phyloP scores from a whole-genome alignment of 2,797 vertebrate genomes.

The Crotalus adamanteus region DNA sequence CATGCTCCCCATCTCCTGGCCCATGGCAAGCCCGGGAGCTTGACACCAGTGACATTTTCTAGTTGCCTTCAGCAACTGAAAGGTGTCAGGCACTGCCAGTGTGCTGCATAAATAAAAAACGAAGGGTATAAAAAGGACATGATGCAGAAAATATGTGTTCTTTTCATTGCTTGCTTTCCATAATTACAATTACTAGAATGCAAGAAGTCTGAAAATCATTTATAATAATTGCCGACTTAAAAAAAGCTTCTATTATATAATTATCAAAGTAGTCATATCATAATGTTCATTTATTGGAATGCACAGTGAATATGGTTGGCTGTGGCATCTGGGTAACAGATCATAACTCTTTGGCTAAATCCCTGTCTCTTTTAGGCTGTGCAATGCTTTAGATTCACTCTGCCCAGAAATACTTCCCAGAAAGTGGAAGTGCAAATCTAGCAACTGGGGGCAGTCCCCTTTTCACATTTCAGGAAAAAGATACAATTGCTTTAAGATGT shows the following conservation, averaged over 20 bases:
- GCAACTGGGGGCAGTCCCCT: not conserved
- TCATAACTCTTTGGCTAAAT: not conserved
- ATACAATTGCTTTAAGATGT: not conserved
- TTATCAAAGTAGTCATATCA: not conserved
- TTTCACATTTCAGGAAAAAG: not conserved
- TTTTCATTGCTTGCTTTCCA: not conserved
- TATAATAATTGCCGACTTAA: not conserved
- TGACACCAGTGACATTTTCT: not conserved
- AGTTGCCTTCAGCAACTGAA: conserved; percentile 8
- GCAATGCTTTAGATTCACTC: not conserved
- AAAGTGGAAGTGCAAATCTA: not conserved
- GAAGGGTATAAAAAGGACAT: not conserved
- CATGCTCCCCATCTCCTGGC: too few relatives aligned
- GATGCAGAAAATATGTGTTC: not conserved
- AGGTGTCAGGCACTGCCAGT: not conserved
- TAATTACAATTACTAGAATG: not conserved
- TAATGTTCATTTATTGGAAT: not conserved
- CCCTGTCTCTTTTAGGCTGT: not conserved
- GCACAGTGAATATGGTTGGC: not conserved
- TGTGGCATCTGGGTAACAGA: not conserved
- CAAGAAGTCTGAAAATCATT: not conserved
- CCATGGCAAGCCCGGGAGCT: too few relatives aligned
- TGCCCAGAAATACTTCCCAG: not conserved
- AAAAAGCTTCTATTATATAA: not conserved
- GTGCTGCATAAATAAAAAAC: not conserved